Base-by-base conservation (phyloP, 2,797 vertebrate species). In the Glossophaga mutica region DNA sequence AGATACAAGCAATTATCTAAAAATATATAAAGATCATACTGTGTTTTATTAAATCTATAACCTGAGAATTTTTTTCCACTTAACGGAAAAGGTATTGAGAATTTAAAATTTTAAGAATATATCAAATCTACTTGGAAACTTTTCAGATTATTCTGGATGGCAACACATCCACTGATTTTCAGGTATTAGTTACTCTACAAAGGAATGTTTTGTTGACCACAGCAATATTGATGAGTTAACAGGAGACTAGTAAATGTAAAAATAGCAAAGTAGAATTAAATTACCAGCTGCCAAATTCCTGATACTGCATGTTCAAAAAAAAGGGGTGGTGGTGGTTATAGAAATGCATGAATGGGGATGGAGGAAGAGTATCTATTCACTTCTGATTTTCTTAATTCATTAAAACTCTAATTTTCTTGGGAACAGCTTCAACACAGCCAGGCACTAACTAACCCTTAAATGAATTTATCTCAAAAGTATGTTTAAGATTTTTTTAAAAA, bases 231-330 rank as follows among this genome's bases (percentile, higher is more conserved):
- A 87, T 21, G 24, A 86, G 39, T 77, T 87, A 70, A 39, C 2
- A 93, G 77, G 26, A 87, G 26, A 86, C 14, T 48, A 67, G 3
- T 73, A 87, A 87, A 68, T 48, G 34, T 29, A 93, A 91, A 96
- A 67, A 89, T 4, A 95, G 42, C 52, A 83, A 95, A 73, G 37
- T 24, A 86, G 55, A 78, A 91, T 84, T 52, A 87, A 91, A 94
- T 82, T 32, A n/a, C n/a, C 34, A 48, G n/a, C 22, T 78, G 26
- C 91, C 42, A 88, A 96, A 76, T 68, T 81, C 59, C 46, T 76
- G 44, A 94, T 37, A 86, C 1, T 77, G 34, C 48, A 86, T 68
- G n/a, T 52, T 91, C n/a, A 83, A 86, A 91, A 89, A 77, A 77
- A 37, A 81, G 24, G 37, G 14, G 2, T 3, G 19, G 57, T 12